Evolutionary conservation across 2,888 invertebrate species (phyloP), one percentile per base, ranked within the genome.

Genomic region (Cheilosia impressa): DNA sequence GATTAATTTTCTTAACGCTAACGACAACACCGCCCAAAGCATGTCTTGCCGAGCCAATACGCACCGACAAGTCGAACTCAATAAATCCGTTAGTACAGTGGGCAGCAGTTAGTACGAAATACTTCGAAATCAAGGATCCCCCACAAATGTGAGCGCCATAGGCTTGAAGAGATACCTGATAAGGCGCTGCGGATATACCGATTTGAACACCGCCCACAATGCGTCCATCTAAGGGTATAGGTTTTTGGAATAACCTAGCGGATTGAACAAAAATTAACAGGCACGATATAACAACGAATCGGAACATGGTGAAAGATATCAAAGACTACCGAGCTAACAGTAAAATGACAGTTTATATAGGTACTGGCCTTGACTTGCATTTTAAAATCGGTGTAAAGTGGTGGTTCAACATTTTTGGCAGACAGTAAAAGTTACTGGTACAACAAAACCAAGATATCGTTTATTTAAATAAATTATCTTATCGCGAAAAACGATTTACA

Each of bases 41-140:
- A n/a, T 90, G 88, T 7, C 88, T 87, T 3, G 91, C 89, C 4
- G 93, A 91, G 1, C 93, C 93, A 4, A 91, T 91, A 27, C 93
- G 90, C 1, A 93, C 90, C 19, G 85, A 87, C 4, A 89, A 52
- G 3, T 43, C 24, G 10, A 62, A 34, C 38, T 78, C 78, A 72
- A 55, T 82, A 68, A 63, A 63, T 38, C 88, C 89, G 15, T 88
- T 88, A 1, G 90, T 90, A 75, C 93, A 93, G 73, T 93, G 91
- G 71, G 93, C 93, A 0, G 93, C 93, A 2, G 93, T 93, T 6
- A 93, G 82, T 3, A 93, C 91, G 65, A 89, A 90, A 4, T 88
- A 89, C 43, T 87, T 87, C 4, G 89, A 90, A 45, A 93, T 90
- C 63, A 93, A 90, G 0, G 92, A 91, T 6, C 93, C 93, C n/a